Evolutionary conservation across 2,888 invertebrate species (phyloP), one percentile per base, ranked within the genome.

Genomic region (Eurytoma adleriae): DNA sequence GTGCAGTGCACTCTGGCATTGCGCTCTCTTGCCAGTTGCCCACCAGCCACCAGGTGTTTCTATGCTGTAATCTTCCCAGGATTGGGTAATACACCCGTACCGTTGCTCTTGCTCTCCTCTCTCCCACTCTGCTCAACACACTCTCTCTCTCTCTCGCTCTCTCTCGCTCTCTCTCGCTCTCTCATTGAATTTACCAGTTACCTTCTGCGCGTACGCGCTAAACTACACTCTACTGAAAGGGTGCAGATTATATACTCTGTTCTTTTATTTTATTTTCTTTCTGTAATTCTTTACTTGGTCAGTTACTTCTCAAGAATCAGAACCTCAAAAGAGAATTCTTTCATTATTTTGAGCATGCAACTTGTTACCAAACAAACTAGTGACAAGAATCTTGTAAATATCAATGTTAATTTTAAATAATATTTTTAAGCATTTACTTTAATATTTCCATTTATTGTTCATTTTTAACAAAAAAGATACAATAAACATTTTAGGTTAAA

Each of bases 1-100:
- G 90, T 90, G 90, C 90, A 90, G 87, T 90, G 90, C 88, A 90
- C 90, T 90, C 90, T 90, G 89, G 90, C 89, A 89, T 89, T 90
- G 89, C 90, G 89, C 87, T 90, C 88, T 86, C 85, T 80, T 84
- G 82, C 24, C 24, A 24, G 24, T 24, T 24, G 24, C 85, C 87
- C 88, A 87, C 89, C 89, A 90, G 90, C 87, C 88, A 87, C 89
- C 89, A 90, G 90, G 89, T 90, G 89, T 90, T 89, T 90, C 88
- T 88, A 87, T 90, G 89, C 88, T 87, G 89, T 90, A 89, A 89
- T 90, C 86, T 89, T 89, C 89, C 86, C 88, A 88, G 87, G 86
- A 89, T 90, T 90, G 89, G 87, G 88, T 89, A 90, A 90, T 88
- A 86, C 83, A 80, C 85, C 85, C 87, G 85, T 86, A 85, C 83